phyloP scores from a whole-genome alignment of 2,797 vertebrate genomes.

The Loris lydekkerianus region DNA sequence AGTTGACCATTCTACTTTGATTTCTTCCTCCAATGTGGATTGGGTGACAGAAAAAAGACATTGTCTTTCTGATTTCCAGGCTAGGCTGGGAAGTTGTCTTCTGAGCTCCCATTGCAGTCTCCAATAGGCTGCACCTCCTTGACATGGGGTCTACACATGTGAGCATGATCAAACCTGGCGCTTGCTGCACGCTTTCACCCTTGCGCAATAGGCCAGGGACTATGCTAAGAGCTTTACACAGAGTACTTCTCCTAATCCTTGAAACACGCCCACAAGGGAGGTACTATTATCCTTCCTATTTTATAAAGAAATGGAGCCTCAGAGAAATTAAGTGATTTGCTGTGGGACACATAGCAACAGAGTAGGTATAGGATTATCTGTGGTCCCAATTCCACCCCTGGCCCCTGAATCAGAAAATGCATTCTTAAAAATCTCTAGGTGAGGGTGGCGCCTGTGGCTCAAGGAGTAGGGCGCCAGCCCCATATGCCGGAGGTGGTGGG shows the following conservation, averaged over 20 bases:
- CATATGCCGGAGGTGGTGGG: too few species aligned
- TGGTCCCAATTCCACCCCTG: background rate
- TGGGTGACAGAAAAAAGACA: background rate
- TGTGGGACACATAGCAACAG: background rate
- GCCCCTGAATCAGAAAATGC: background rate
- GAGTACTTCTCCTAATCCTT: background rate
- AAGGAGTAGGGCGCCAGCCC: too few species aligned
- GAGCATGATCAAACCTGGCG: background rate
- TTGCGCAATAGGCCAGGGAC: background rate
- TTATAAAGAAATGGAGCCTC: background rate
- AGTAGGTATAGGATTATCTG: background rate
- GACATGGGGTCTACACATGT: background rate
- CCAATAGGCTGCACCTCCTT: background rate
- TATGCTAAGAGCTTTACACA: background rate
- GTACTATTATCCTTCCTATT: background rate
- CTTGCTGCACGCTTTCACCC: background rate
- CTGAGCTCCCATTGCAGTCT: rapidly evolving
- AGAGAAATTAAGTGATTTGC: slow-evolving; percentile 32
- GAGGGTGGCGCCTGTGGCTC: too few species aligned
- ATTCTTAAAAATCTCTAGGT: background rate
- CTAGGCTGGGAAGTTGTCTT: background rate
- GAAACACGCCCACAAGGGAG: background rate
- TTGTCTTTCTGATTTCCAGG: background rate
- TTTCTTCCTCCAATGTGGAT: background rate
- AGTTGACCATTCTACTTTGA: background rate